Evolutionary conservation across 2,888 invertebrate genomes (phyloP), one percentile per base, ranked within the genome.

Genomic region (Loripinus fragilis): DNA sequence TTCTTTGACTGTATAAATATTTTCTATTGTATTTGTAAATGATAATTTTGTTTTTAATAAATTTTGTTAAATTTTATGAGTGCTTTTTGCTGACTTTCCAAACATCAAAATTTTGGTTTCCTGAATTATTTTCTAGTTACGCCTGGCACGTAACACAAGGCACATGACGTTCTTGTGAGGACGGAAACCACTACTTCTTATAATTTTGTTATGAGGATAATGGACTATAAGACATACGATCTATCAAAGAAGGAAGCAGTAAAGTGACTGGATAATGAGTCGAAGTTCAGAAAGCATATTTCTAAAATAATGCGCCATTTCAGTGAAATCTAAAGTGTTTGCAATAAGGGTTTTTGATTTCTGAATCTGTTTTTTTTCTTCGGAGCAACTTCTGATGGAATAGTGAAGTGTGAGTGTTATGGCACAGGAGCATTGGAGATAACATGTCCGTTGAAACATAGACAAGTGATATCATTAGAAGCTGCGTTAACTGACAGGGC

Each of bases 391-490:
- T 65, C 82, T 35, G 82, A 79, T 79, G 76, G 74, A 10, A 45
- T 78, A 5, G 28, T 70, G 5, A 50, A 1, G 0, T 82, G 82
- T 71, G 15, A 42, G 0, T 82, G 82, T 50, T 82, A 77, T 71
- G 72, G 77, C 41, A 48, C 41, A 30, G 79, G 82, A n/a, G 48
- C 67, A 8, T 0, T 76, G 3, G 82, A 79, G 41, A 72, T 82
- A 3, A 79, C 79, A 33, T 82, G 78, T n/a, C 74, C 78, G n/a
- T n/a, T n/a, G n/a, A 81, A 81, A 25, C 80, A 76, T 60, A 71
- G 38, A 30, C 28, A 73, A 10, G 17, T 15, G 0, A 66, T 41
- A 1, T 41, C 73, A 5, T 71, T 55, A 2, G 50, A 74, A 28
- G 79, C 80, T 12, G 74, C 73, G 0, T 1, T 17, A 12, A n/a